phyloP scores from a whole-genome alignment of 23 tunicate species.

The Halocynthia aurantium region DNA sequence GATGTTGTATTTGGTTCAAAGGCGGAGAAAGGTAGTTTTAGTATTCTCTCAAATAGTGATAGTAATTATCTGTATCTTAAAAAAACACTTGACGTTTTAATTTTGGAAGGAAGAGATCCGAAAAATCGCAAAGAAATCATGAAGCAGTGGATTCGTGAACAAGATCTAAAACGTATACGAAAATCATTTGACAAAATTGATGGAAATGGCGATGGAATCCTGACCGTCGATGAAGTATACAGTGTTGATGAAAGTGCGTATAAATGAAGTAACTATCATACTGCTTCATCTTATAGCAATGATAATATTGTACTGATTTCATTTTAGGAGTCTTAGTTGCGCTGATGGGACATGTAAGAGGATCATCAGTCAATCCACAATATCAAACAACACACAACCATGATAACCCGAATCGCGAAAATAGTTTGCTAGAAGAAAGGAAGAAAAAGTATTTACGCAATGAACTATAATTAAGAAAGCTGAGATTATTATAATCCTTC shows the following conservation, averaged over 20 bases:
- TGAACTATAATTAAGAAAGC: constrained; percentile 5
- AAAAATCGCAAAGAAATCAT: background rate
- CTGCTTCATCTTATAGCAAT: too few relatives aligned
- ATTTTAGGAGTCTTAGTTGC: background rate
- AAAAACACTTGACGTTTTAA: too few relatives aligned
- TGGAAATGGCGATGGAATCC: background rate
- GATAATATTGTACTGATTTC: too few relatives aligned
- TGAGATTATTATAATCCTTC: too few relatives aligned
- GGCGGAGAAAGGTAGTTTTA: background rate
- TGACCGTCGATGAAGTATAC: constrained; percentile 8
- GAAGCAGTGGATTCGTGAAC: constrained; percentile 7
- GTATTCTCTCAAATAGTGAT: too few relatives aligned
- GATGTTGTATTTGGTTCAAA: background rate
- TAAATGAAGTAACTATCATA: too few relatives aligned
- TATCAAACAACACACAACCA: constrained; percentile 3
- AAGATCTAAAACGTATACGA: background rate
- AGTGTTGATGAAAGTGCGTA: background rate
- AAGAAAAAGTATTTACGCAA: constrained; percentile 14
- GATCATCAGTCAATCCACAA: background rate
- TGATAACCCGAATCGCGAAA: constrained; percentile 4
- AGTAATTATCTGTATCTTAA: too few relatives aligned
- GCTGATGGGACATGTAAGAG: constrained; percentile 7
- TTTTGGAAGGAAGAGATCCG: too few relatives aligned
- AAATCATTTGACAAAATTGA: constrained; percentile 10
- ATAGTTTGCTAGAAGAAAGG: constrained; percentile 5